Base-by-base conservation (phyloP, 2,888 invertebrate genomes). In the Slavum lentiscoides region DNA sequence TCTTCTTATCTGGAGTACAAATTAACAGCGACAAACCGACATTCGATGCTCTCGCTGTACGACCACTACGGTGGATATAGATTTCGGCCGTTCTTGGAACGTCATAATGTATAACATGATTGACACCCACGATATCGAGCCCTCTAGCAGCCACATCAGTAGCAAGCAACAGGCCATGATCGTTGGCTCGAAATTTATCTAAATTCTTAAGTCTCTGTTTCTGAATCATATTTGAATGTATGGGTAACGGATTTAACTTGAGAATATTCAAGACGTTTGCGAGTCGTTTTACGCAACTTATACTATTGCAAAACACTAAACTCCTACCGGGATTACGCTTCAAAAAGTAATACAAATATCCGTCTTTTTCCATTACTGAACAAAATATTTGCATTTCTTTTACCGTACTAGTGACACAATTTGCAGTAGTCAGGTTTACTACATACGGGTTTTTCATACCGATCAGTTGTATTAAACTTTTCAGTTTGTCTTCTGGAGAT, bases 141-240 rank as follows among this genome's bases (percentile, higher is more conserved):
- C 99, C 99, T 82, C 99, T 90, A 0, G 99, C 97, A 0, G 99
- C 98, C 8, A 99, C 98, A 88, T 99, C 99, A 0, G 91, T 90
- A 5, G 98, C 92, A 82, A 99, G 90, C 58, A 99, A 87, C 11
- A 99, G 86, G 0, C 93, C 92, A 83, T 90, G 89, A 0, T 91
- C 89, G 84, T 91, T 90, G 81, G 91, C 91, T 59, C 92, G 90
- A 80, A 61, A 85, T 85, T 90, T 91, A 86, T 99, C 99, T 7
- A 99, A 89, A 88, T 97, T 98, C 86, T 95, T 96, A 59, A 99
- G 88, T 21, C 99, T 88, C 85, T 97, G 97, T 82, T 94, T 90
- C 86, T 99, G 99, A 82, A 93, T 93, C 98, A 99, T 97, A 83
- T 90, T 92, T 0, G 95, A 94, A 86, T 95, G 94, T 0, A 97